Evolutionary conservation across 2,888 invertebrate species (phyloP), one percentile per base, ranked within the genome.

Genomic region (Apodemia zela): DNA sequence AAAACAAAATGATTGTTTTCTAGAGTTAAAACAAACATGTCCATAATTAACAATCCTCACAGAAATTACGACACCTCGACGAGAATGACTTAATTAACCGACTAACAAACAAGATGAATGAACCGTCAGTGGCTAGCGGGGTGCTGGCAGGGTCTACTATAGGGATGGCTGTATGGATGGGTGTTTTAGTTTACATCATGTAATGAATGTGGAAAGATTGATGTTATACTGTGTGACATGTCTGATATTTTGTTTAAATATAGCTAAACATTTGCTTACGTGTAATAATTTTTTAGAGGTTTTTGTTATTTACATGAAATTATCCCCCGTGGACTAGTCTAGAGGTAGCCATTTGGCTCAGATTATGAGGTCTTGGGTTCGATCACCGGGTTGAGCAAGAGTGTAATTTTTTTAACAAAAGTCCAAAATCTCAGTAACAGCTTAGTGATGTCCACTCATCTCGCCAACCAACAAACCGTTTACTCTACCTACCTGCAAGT

Each of bases 151-250:
- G 42, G 42, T 42, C 10, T 45, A n/a, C 42, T 45, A n/a, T n/a
- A 45, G 42, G 42, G 42, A 45, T 6, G 42, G 15, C n/a, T 45
- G 42, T 45, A n/a, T 45, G n/a, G 42, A 38, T 38, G 38, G 38
- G 6, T 45, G 42, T 45, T 45, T 45, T 45, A 45, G 42, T 45
- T 45, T n/a, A 45, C 42, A 45, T 45, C 15, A 45, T 45, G n/a
- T 45, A n/a, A 60, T 60, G 33, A 42, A 38, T n/a, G 38, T 45
- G 45, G 25, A 33, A 5, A 60, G 42, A 60, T 38, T 60, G 8
- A 60, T 15, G 42, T n/a, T 60, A 45, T 45, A 42, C 42, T 15
- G 4, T 42, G n/a, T n/a, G 42, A 45, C 42, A n/a, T 45, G 42
- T 45, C 15, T 42, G 42, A n/a, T 45, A 45, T 45, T 45, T n/a